Base-by-base conservation (phyloP, 2,888 invertebrate genomes). In the Rosalia funebris region DNA sequence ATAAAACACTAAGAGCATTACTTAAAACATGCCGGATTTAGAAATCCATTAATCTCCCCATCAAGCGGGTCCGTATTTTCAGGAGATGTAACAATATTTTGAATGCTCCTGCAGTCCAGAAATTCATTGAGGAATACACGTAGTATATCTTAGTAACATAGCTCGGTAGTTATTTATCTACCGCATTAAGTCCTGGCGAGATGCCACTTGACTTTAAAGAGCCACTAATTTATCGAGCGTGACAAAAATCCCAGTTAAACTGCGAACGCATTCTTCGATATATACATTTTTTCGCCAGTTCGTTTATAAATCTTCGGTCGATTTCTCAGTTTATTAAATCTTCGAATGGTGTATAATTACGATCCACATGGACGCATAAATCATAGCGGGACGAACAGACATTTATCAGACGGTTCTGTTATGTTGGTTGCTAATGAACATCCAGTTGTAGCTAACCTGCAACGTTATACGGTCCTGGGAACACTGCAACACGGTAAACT, bases 251-350 rank as follows among this genome's bases (percentile, higher is more conserved):
- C 39, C 20, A 66, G 65, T 57, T 44, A 67, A 72, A 71, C 68
- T 66, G 72, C 69, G 67, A 72, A 72, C 69, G 68, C 73, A 71
- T 74, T n/a, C n/a, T n/a, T 5, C 25, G 25, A 25, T 73, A 72
- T 64, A 31, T 14, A 16, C 42, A 32, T 52, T 62, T 57, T 64
- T 61, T 57, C 45, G 42, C 54, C 48, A 16, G 36, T 37, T 47
- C 41, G 10, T 41, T 10, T 7, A 77, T 79, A 79, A 79, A 79
- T 79, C 77, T 77, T 72, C 57, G 65, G 75, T 73, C 76, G 77
- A 79, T 79, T 79, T 78, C 78, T 79, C 77, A 78, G 77, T 78
- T 79, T 79, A 79, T 79, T 79, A 79, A 79, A 79, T 78, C 77
- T 78, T 76, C 73, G 75, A 77, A 72, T 71, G 69, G 76, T 78